A percentile compares a stretch with the other conserved stretches of the same genome.
Conservation (phyloP, 2,888 invertebrate genomes). For the Lasioglossum figueresi region DNA sequence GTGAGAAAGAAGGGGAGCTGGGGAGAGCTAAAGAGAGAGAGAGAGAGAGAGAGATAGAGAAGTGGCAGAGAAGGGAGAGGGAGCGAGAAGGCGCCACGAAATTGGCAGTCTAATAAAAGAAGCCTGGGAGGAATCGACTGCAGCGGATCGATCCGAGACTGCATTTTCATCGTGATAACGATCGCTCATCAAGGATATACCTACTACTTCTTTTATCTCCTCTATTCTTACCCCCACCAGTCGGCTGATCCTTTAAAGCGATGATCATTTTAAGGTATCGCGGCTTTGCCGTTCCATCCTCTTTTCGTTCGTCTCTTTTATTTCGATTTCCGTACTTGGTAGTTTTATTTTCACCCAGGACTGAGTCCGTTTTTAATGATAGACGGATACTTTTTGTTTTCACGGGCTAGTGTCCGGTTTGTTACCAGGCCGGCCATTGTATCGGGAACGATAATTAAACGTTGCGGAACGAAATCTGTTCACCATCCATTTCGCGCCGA, state of each 20-base stretch:
- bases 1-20: not conserved
- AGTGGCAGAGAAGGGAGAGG: slow-evolving; percentile 8
- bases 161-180: slow-evolving; percentile 75
- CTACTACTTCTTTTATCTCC: slow-evolving; percentile 72
- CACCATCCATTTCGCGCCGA: slow-evolving; percentile 24
- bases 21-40: not conserved
- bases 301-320: not conserved
- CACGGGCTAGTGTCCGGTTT: slow-evolving; percentile 33
- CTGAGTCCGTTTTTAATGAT: slow-evolving; percentile 56
- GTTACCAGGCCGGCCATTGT: slow-evolving; percentile 44
- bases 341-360: slow-evolving; percentile 52
- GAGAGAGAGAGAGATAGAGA: not conserved
- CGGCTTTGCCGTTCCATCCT: slow-evolving; percentile 29
- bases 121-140: slow-evolving; percentile 68
- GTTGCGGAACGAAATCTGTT: slow-evolving; percentile 35
- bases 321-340: slow-evolving; percentile 22
- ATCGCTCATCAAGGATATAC: slow-evolving; percentile 74
- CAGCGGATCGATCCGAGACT: slow-evolving; percentile 71
- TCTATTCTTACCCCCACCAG: slow-evolving; percentile 47
- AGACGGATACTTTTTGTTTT: slow-evolving; percentile 48
- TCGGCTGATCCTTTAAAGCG: slow-evolving; percentile 52
- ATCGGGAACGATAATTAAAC: slow-evolving; percentile 55
- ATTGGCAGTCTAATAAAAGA: slow-evolving; percentile 74
- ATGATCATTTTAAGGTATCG: slow-evolving; percentile 60
- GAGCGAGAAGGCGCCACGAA: slow-evolving; percentile 67